These are phyloP conservation scores for Rhadinocentrus ornatus DNA, from an alignment of 2,797 vertebrate genomes.

Conservation along the genomic window DNA sequence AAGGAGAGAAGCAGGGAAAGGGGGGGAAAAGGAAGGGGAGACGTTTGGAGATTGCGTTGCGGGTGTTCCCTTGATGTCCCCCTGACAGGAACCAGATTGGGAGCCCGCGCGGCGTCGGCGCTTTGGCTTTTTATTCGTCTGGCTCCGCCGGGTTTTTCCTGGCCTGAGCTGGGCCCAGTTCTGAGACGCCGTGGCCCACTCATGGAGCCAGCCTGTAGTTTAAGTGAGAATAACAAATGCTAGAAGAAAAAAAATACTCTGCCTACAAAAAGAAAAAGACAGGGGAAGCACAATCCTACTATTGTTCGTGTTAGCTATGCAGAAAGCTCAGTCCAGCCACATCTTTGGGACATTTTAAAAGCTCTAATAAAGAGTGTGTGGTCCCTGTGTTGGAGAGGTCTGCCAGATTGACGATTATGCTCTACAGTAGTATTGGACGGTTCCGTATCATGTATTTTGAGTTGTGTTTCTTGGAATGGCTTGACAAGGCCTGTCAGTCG, in stretches of 20 bases:
- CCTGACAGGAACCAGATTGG: conserved; percentile 88
- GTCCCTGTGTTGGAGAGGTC: conserved; percentile 74
- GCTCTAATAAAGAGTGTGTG: conserved; percentile 81
- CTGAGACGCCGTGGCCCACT: conserved; percentile 80
- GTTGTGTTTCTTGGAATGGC: conserved; percentile 79
- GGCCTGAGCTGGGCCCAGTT: conserved; percentile 80
- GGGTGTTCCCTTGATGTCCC: conserved; percentile 89
- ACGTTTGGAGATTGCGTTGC: conserved; percentile 86
- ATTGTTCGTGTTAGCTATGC: conserved; percentile 78
- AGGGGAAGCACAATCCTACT: conserved; percentile 77
- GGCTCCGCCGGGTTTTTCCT: conserved; percentile 86
- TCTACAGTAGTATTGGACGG: conserved; percentile 78
- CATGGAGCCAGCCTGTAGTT: conserved; percentile 79
- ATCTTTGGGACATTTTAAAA: conserved; percentile 80
- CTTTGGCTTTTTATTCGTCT: conserved; percentile 85
- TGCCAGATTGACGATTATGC: conserved; percentile 77
- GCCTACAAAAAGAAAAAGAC: conserved; percentile 74
- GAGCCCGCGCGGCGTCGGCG: conserved; percentile 79
- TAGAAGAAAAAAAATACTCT: conserved; percentile 75
- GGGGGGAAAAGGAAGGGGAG: conserved; percentile 71
- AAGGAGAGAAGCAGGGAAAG: conserved; percentile 60
- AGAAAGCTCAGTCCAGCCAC: conserved; percentile 70
- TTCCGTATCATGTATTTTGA: conserved; percentile 82
- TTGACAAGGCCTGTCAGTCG: conserved; percentile 69
- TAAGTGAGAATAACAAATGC: conserved; percentile 87